These are phyloP conservation scores for Caenorhabditis wallacei DNA, from an alignment of 2,888 invertebrate genomes.

Conservation along the genomic window DNA sequence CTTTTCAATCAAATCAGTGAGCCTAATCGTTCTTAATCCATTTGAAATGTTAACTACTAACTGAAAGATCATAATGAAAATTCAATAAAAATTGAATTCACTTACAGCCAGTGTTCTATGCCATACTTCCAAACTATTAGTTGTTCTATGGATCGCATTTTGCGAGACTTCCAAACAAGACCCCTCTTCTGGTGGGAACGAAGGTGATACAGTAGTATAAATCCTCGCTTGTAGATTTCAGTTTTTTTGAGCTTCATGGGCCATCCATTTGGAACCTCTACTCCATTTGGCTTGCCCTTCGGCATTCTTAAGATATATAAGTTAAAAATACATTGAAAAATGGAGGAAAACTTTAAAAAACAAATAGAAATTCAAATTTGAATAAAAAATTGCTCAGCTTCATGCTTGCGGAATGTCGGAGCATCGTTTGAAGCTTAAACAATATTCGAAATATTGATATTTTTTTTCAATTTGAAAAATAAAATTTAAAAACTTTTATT, in stretches of 20 bases:
- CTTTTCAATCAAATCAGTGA: conserved; percentile 2
- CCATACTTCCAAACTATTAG: conserved; percentile 30
- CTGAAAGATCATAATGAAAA: neutral
- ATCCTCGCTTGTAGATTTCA: neutral
- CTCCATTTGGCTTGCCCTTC: neutral
- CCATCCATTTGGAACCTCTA: neutral
- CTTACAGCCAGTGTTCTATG: conserved; percentile 1
- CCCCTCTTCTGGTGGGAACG: neutral
- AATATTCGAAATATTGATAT: no score
- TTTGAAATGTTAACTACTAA: neutral
- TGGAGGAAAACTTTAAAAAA: neutral
- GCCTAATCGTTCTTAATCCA: neutral
- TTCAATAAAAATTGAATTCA: no score
- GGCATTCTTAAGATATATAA: neutral
- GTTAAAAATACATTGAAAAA: neutral
- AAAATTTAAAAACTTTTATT: conserved; percentile 12
- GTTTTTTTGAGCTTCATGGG: neutral
- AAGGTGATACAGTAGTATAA: neutral
- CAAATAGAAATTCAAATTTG: neutral
- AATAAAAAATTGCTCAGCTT: neutral
- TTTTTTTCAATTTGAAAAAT: neutral
- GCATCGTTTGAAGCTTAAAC: no score
- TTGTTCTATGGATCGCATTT: conserved; percentile 11
- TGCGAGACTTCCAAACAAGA: neutral
- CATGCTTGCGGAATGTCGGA: neutral